Evolutionary conservation across 2,888 invertebrate species (phyloP).

Genomic region (Strigamia maritima): DNA sequence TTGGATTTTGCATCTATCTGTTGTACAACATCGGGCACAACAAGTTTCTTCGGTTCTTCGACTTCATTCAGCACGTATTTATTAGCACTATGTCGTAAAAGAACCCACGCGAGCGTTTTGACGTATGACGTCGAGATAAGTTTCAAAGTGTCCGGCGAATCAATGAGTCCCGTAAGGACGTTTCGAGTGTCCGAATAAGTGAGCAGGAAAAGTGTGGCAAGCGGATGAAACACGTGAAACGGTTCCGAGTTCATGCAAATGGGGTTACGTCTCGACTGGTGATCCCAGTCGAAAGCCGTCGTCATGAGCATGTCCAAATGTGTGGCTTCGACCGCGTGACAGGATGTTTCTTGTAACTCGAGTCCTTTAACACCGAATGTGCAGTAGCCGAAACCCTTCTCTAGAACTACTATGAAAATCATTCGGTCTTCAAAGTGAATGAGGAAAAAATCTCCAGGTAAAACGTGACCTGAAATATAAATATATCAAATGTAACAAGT

Average conservation of each 20-base stretch:
- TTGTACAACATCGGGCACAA: neutral
- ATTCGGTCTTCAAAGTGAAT: conserved; percentile 56
- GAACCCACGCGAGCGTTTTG: conserved; percentile 51
- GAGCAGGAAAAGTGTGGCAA: conserved; percentile 48
- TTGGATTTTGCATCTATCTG: neutral
- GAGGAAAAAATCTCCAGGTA: conserved; percentile 52
- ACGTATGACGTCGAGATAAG: conserved; percentile 50
- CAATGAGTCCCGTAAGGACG: conserved; percentile 54
- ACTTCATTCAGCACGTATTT: neutral
- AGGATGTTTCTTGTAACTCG: conserved; percentile 55
- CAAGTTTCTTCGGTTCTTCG: neutral
- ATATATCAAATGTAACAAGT: too few species aligned
- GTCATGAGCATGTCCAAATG: conserved; percentile 55
- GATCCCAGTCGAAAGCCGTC: conserved; percentile 49
- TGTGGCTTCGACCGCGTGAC: conserved; percentile 55
- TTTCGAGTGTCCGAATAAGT: conserved; percentile 54
- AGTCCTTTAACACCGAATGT: conserved; percentile 52
- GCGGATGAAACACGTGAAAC: conserved; percentile 41
- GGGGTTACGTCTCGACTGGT: neutral
- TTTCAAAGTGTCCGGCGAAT: conserved; percentile 51
- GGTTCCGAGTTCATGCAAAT: conserved; percentile 48
- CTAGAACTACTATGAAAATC: conserved; percentile 53
- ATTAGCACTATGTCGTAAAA: conserved; percentile 47
- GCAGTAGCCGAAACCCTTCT: conserved; percentile 52
- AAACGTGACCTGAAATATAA: conserved; percentile 49